Percentiles rank a stretch among this genome's conserved stretches.
Conservation (phyloP, 2,113 vertebrate genomes). For the Microtus pennsylvanicus region DNA sequence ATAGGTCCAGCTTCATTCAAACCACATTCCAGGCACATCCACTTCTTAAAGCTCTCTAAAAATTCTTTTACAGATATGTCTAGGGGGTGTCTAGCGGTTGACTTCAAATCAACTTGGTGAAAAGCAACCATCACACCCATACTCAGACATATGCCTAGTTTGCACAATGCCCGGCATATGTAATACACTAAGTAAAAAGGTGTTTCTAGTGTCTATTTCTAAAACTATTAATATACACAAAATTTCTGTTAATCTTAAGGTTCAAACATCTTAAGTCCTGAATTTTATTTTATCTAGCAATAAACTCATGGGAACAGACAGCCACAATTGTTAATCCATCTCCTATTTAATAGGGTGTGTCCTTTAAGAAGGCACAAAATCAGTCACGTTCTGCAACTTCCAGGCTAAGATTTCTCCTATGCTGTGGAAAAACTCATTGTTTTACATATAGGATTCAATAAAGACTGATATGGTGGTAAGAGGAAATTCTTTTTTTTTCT, state of each 20-base stretch:
- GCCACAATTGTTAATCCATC: fast-evolving
- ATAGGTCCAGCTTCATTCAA: neutral
- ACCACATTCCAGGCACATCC: neutral
- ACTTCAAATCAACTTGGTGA: neutral
- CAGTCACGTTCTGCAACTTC: neutral
- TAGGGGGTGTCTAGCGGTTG: neutral
- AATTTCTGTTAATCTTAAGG: neutral
- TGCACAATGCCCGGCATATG: neutral
- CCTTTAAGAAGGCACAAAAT: neutral
- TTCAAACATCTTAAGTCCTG: neutral
- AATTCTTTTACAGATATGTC: neutral
- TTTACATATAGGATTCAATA: neutral
- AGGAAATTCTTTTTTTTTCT: neutral
- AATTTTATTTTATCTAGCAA: neutral
- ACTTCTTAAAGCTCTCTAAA: neutral
- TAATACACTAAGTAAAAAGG: neutral
- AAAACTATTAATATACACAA: neutral
- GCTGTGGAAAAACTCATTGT: neutral
- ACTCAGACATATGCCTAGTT: neutral
- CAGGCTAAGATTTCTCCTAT: neutral
- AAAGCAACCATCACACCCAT: neutral
- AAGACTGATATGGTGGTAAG: neutral
- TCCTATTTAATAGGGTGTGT: neutral
- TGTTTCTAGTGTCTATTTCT: neutral
- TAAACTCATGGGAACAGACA: neutral